Base-by-base conservation (phyloP, 2,113 vertebrate species). In the Spizaetus ornatus region DNA sequence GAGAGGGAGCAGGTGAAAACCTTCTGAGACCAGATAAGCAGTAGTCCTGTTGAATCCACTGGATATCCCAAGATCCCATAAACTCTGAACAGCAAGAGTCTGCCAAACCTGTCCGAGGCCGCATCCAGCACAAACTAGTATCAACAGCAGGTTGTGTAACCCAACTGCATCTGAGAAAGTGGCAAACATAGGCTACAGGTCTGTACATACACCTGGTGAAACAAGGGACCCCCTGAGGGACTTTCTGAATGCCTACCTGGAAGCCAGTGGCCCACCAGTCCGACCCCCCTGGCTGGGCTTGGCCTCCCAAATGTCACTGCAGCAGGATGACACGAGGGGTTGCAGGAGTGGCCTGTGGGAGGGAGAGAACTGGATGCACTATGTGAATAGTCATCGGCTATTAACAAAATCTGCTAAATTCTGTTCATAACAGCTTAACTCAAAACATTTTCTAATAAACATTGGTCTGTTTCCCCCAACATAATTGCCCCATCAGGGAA, bases 231-330 rank as follows among this genome's bases (percentile, higher is more conserved):
- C 32, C 11, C 15, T 5, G 27, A 58, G 19, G 32, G 22, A 50
- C 14, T 22, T 80, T 36, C 7, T 66, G 58, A 58, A 62, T 18
- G 7, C 20, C 22, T 13, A 9, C 25, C 63, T 93, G 63, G 81
- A 91, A 77, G 34, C 11, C 42, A 62, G 29, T 84, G n/a, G 10
- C 12, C 18, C 32, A 65, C 52, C 10, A 17, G 16, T 80, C 43
- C 0, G 0, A n/a, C 6, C 3, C 3, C 6, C 3, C 2, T 0
- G 2, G 8, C 18, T 61, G 53, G 56, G 10, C 29, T 86, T 76
- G 19, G 5, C 7, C 13, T 92, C 25, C 22, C 0, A 0, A 5
- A 19, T 73, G 21, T 48, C 12, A 3, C 48, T 69, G 3, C 38
- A 67, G 34, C 0, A 0, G 12, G 32, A 29, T 62, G 59, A 53